Conservation (phyloP, 1,140 invertebrate genomes). For the Amyelois transitella region DNA sequence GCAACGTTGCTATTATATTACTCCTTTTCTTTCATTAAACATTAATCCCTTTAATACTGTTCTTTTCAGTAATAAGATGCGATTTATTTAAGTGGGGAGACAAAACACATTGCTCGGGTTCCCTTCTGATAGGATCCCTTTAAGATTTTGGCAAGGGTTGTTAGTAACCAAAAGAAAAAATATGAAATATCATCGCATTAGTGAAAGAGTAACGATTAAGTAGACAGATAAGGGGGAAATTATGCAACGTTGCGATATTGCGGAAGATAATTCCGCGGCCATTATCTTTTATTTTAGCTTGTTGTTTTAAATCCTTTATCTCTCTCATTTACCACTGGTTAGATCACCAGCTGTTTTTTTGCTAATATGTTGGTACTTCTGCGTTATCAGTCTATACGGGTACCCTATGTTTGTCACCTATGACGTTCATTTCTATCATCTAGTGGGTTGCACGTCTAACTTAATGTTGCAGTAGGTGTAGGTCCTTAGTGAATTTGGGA, state of each 20-base stretch:
- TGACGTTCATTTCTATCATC: too few species aligned
- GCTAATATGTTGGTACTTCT: too few species aligned
- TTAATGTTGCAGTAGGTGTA: too few species aligned
- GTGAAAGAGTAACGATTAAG: slow-evolving; percentile 34
- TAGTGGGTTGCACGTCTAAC: too few species aligned
- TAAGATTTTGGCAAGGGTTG: slow-evolving; percentile 32
- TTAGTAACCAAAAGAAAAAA: slow-evolving; percentile 17
- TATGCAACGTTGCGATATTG: slow-evolving; percentile 2
- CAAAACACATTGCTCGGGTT: slow-evolving; percentile 30
- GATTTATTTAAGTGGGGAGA: slow-evolving; percentile 54
- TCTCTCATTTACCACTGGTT: too few species aligned
- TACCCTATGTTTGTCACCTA: too few species aligned
- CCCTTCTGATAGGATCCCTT: slow-evolving; percentile 29
- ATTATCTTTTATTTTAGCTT: background rate
- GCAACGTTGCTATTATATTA: slow-evolving; percentile 40
- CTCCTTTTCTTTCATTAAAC: slow-evolving; percentile 31
- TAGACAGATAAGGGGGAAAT: slow-evolving; percentile 23
- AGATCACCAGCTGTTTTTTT: too few species aligned
- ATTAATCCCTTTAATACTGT: slow-evolving; percentile 34
- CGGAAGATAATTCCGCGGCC: background rate
- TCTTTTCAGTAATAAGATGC: slow-evolving; percentile 45
- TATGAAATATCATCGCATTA: slow-evolving; percentile 48
- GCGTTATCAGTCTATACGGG: too few species aligned
- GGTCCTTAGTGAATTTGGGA: too few species aligned
- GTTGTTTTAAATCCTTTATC: background rate